A percentile compares a stretch with the other conserved stretches of the same genome.
These are phyloP conservation scores for Megalops atlanticus DNA, from an alignment of 2,113 vertebrate genomes.

Conservation along the genomic window DNA sequence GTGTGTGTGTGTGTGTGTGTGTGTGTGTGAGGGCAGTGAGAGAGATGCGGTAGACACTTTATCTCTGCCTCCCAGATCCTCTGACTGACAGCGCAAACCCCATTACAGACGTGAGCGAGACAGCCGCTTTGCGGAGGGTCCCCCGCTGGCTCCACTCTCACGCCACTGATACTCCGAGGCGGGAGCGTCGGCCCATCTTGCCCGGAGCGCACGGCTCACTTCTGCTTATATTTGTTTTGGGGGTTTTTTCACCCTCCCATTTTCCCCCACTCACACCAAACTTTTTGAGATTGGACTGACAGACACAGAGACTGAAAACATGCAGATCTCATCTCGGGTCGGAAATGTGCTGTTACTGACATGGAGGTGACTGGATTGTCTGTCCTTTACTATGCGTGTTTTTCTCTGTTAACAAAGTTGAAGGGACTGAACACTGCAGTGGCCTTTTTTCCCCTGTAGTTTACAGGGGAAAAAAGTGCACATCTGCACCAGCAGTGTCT, in stretches of 20 bases:
- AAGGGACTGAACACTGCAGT: not conserved
- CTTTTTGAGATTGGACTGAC: constrained; percentile 2
- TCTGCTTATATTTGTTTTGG: not conserved
- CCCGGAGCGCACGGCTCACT: not conserved
- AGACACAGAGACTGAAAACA: not conserved
- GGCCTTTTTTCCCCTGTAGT: not conserved
- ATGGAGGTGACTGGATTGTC: not conserved
- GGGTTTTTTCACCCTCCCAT: not conserved
- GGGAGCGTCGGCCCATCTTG: no score
- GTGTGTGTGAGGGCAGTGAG: not conserved
- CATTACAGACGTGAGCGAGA: not conserved
- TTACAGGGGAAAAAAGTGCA: no score
- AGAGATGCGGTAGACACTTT: not conserved
- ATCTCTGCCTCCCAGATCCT: not conserved
- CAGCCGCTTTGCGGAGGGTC: not conserved
- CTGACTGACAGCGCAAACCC: constrained; percentile 10
- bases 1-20: constrained; percentile 17
- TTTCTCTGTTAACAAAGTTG: not conserved
- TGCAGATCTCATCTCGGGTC: not conserved
- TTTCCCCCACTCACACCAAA: not conserved
- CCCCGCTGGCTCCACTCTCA: not conserved
- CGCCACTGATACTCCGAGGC: not conserved
- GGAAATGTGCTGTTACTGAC: not conserved
- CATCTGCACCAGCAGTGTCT: not conserved
- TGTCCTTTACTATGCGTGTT: not conserved